Percentiles rank a stretch among this genome's conserved stretches.
Evolutionary conservation across 2,888 invertebrate species (phyloP).

Genomic region (Pinctada fucata): DNA sequence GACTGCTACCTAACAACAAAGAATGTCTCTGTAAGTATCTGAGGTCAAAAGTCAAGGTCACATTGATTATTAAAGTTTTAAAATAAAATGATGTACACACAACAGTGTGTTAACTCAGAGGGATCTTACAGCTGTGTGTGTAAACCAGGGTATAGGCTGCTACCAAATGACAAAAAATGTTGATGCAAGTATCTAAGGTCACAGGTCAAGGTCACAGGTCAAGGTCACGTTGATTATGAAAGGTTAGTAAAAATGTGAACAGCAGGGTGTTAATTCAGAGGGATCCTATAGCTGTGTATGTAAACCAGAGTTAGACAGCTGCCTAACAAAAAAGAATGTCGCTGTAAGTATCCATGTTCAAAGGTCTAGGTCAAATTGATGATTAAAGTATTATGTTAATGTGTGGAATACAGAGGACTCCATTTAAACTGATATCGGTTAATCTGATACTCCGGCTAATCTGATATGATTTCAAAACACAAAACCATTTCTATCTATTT

Average conservation of each 20-base stretch:
- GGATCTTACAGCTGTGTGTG: constrained; percentile 84
- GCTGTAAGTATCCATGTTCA: background rate
- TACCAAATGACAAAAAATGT: background rate
- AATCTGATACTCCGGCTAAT: too few relatives aligned
- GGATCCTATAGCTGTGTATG: constrained; percentile 85
- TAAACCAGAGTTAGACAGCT: constrained; percentile 75
- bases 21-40: constrained; percentile 64
- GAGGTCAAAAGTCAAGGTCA: background rate
- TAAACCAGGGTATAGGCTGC: background rate
- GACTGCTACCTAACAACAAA: background rate
- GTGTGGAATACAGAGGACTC: too few relatives aligned
- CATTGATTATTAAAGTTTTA: background rate
- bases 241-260: constrained; percentile 80
- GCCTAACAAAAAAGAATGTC: constrained; percentile 53
- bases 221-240: too few relatives aligned
- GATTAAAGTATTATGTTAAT: too few relatives aligned
- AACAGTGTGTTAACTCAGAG: constrained; percentile 79
- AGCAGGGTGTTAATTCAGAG: constrained; percentile 81
- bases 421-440: too few relatives aligned
- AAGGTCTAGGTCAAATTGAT: too few relatives aligned
- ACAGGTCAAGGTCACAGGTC: background rate
- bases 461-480: too few relatives aligned
- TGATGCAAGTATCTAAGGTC: background rate
- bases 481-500: too few relatives aligned
- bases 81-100: background rate